A percentile compares a stretch with the other conserved stretches of the same genome.
Conservation (phyloP, 2,113 vertebrate genomes). For the Limnothrissa miodon region DNA sequence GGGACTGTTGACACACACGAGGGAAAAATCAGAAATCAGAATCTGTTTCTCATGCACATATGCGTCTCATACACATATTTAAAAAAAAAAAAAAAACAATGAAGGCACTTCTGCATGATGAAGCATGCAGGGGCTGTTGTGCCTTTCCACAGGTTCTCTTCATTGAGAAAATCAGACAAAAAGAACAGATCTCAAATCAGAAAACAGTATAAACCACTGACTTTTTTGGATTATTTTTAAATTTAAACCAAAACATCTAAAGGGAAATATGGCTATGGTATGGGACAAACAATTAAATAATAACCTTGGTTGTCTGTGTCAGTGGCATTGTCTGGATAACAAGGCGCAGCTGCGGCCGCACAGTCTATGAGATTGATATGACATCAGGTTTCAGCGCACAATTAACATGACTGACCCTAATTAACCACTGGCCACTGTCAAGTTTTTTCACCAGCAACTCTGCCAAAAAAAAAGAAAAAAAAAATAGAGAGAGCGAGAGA, state of each 20-base stretch:
- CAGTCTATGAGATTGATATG: slow-evolving; percentile 44
- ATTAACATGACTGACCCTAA: slow-evolving; percentile 54
- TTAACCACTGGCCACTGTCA: slow-evolving; percentile 56
- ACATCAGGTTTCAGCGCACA: slow-evolving; percentile 45
- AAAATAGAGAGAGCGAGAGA: too few relatives aligned
- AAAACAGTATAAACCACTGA: neutral
- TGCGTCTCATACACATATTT: neutral
- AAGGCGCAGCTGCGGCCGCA: slow-evolving; percentile 42
- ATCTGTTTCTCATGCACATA: neutral
- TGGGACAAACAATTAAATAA: neutral
- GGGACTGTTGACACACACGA: neutral
- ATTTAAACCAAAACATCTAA: neutral
- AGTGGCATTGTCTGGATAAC: slow-evolving; percentile 31
- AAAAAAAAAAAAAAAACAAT: slow-evolving; percentile 23
- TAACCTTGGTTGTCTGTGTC: slow-evolving; percentile 30
- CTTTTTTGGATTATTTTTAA: neutral
- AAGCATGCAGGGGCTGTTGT: neutral
- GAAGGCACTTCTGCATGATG: neutral
- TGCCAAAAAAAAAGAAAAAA: slow-evolving; percentile 44
- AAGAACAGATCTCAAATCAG: neutral
- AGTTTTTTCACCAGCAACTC: slow-evolving; percentile 44
- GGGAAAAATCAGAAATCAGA: neutral
- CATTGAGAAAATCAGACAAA: neutral
- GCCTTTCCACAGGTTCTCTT: neutral
- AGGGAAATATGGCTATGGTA: neutral